These are phyloP conservation scores for Scaptomyza hsui DNA, from an alignment of 1,140 invertebrate genomes.

Conservation along the genomic window DNA sequence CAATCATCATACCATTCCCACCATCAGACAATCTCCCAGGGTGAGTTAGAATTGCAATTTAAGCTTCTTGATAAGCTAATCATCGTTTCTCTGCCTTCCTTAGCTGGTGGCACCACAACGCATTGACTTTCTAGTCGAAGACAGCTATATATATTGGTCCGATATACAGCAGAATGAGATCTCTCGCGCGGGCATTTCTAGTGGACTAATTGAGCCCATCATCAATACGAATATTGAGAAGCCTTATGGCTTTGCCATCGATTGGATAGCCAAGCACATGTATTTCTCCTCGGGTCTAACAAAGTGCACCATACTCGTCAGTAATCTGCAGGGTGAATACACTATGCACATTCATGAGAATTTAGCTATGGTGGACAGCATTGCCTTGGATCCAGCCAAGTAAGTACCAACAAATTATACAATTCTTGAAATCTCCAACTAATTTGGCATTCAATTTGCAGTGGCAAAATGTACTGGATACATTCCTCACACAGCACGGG, in stretches of 20 bases:
- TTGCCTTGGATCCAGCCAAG: slow-evolving; percentile 88
- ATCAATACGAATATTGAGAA: slow-evolving; percentile 89
- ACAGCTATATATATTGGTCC: slow-evolving; percentile 91
- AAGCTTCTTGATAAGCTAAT: neutral
- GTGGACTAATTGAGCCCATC: slow-evolving; percentile 87
- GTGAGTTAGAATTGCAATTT: slow-evolving; percentile 27
- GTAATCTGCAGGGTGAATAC: slow-evolving; percentile 90
- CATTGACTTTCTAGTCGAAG: slow-evolving; percentile 88
- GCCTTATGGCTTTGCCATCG: slow-evolving; percentile 86
- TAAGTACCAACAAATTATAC: slow-evolving; percentile 46
- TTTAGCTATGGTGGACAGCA: slow-evolving; percentile 84
- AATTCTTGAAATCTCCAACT: neutral
- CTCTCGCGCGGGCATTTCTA: slow-evolving; percentile 88
- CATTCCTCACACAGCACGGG: slow-evolving; percentile 79
- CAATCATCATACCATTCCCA: slow-evolving; percentile 91
- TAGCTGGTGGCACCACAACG: slow-evolving; percentile 87
- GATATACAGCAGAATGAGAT: slow-evolving; percentile 91
- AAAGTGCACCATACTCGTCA: slow-evolving; percentile 87
- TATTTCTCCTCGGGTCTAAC: slow-evolving; percentile 86
- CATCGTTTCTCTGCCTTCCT: slow-evolving; percentile 22
- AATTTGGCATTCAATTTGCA: slow-evolving; percentile 42
- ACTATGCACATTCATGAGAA: slow-evolving; percentile 84
- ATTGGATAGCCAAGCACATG: slow-evolving; percentile 91
- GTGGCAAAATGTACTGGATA: slow-evolving; percentile 88
- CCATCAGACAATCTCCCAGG: slow-evolving; percentile 87